Conservation (phyloP, 2,113 vertebrate genomes). For the Neodon shergylaensis region DNA sequence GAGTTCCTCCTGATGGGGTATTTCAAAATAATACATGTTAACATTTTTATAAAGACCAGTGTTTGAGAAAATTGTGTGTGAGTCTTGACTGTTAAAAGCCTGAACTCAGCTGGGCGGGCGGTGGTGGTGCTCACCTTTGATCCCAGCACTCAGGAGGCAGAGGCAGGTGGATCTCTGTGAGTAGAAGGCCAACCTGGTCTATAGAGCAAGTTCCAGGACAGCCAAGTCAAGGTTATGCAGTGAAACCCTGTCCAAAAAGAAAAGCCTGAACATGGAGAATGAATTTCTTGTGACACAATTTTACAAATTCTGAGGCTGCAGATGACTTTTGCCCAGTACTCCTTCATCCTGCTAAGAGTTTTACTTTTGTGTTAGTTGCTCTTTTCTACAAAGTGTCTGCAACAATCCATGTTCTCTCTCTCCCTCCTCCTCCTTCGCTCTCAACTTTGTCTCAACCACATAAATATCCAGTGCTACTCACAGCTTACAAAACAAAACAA, state of each 20-base stretch:
- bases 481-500: not conserved
- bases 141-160: not conserved
- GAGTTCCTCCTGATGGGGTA: not conserved
- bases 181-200: too few relatives aligned
- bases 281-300: not conserved
- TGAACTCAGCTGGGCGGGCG: not conserved
- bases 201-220: not conserved
- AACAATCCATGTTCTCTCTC: not conserved
- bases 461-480: not conserved
- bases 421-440: too few relatives aligned
- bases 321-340: not conserved
- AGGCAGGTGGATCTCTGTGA: too few relatives aligned
- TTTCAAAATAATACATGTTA: conserved; percentile 33
- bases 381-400: conserved; percentile 1
- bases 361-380: not conserved
- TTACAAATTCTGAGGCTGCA: not conserved
- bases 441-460: not conserved
- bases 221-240: not conserved
- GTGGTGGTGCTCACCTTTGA: not conserved
- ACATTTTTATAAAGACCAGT: conserved; percentile 34
- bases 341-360: not conserved
- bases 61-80: not conserved
- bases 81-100: not conserved
- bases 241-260: not conserved
- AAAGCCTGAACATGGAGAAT: not conserved